phyloP scores from a whole-genome alignment of 2,113 vertebrate species.

The Erpornis zantholeuca region DNA sequence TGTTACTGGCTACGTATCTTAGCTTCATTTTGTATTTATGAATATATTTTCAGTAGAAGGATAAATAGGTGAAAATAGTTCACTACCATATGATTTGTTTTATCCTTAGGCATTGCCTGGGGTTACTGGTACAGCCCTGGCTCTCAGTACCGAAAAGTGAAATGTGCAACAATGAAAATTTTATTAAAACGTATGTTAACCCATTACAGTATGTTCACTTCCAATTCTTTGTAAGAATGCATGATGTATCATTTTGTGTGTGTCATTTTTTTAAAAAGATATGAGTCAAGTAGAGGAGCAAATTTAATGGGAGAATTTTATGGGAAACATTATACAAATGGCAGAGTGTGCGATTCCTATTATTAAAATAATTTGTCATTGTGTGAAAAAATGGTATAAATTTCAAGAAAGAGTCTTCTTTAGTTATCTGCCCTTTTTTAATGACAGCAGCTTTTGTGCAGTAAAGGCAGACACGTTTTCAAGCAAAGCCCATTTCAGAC shows the following conservation, averaged over 20 bases:
- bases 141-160: conserved; percentile 74
- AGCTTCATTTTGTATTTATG: conserved; percentile 75
- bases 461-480: conserved; percentile 78
- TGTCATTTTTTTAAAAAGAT: conserved; percentile 76
- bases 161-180: conserved; percentile 81
- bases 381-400: conserved; percentile 78
- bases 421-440: conserved; percentile 77
- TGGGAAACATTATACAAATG: conserved; percentile 83
- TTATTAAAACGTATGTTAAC: conserved; percentile 82
- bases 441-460: conserved; percentile 75
- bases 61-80: conserved; percentile 80
- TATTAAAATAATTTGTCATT: conserved; percentile 87
- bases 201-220: conserved; percentile 80
- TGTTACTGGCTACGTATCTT: conserved; percentile 49
- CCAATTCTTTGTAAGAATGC: conserved; percentile 77
- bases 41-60: conserved; percentile 74
- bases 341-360: conserved; percentile 73
- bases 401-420: conserved; percentile 76
- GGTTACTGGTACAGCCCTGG: conserved; percentile 74
- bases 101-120: conserved; percentile 80
- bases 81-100: conserved; percentile 74
- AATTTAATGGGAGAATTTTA: conserved; percentile 78
- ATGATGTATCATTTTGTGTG: conserved; percentile 80
- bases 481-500: conserved; percentile 83
- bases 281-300: conserved; percentile 79